Conservation (phyloP, 2,113 vertebrate genomes). For the Electrona antarctica region DNA sequence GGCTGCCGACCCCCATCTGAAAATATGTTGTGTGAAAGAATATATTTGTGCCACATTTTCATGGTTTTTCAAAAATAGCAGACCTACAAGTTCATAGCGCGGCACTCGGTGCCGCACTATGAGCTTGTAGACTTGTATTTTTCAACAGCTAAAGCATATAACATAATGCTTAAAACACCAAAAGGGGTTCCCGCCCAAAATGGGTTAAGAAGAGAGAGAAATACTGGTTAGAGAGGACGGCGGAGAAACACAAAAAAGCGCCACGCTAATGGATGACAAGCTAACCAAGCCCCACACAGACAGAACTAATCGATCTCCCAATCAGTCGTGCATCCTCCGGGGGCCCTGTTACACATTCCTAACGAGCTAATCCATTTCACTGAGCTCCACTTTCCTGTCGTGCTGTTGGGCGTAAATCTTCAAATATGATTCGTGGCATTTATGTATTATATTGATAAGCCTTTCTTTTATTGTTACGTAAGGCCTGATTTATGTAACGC, state of each 20-base stretch:
- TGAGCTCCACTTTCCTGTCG: conserved; percentile 23
- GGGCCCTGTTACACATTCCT: conserved; percentile 50
- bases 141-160: no score
- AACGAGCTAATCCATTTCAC: conserved; percentile 61
- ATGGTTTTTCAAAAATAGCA: no score
- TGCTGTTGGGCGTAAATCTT: conserved; percentile 7
- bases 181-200: no score
- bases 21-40: no score
- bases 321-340: conserved; percentile 49
- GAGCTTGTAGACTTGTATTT: no score
- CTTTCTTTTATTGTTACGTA: neutral
- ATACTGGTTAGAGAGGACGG: neutral
- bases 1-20: no score
- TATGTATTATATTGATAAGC: conserved; percentile 27
- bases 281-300: conserved; percentile 56
- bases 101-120: no score
- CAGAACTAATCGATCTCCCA: conserved; percentile 61
- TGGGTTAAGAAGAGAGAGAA: neutral
- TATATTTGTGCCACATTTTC: no score
- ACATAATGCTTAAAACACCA: no score
- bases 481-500: neutral
- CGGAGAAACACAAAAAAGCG: neutral
- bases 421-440: conserved; percentile 13
- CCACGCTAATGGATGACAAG: conserved; percentile 50
- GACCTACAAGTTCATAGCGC: no score